Evolutionary conservation across 2,888 invertebrate genomes (phyloP).

Genomic region (Phyto melanocephala): DNA sequence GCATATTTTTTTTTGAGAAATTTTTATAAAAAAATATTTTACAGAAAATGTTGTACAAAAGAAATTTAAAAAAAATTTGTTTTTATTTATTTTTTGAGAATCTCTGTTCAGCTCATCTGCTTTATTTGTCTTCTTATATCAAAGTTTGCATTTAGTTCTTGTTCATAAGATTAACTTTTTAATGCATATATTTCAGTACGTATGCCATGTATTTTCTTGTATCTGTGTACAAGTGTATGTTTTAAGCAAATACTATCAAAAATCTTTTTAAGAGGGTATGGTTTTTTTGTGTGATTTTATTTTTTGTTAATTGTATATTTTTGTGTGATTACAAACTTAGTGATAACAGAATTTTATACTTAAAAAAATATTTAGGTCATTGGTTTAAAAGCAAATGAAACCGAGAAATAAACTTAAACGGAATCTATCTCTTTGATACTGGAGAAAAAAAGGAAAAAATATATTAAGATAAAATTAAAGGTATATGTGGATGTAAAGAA

Average conservation of each 20-base stretch:
- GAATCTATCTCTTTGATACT: conserved; percentile 16
- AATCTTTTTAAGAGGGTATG: conserved; percentile 59
- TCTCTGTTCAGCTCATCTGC: conserved; percentile 18
- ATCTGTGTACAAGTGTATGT: neutral
- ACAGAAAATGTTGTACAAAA: too few species aligned
- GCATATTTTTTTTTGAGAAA: too few species aligned
- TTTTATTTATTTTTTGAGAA: neutral
- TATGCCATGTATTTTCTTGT: neutral
- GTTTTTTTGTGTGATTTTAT: conserved; percentile 11
- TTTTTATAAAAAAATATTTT: too few species aligned
- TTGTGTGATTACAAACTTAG: conserved; percentile 48
- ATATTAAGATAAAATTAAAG: conserved; percentile 38
- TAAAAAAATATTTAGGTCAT: conserved; percentile 52
- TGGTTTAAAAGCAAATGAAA: neutral
- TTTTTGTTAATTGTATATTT: conserved; percentile 49
- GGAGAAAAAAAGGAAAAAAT: conserved; percentile 14
- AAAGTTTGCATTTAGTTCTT: conserved; percentile 44
- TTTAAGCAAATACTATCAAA: conserved; percentile 60
- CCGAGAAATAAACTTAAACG: neutral
- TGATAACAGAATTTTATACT: conserved; percentile 50
- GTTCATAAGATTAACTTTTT: conserved; percentile 40
- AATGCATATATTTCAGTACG: neutral
- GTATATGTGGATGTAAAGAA: neutral
- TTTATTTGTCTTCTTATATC: conserved; percentile 21
- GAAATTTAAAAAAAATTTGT: too few species aligned